A percentile compares a stretch with the other conserved stretches of the same genome.
These are phyloP conservation scores for Diphyllodes magnificus DNA, from an alignment of 2,113 vertebrate genomes.

Conservation along the genomic window DNA sequence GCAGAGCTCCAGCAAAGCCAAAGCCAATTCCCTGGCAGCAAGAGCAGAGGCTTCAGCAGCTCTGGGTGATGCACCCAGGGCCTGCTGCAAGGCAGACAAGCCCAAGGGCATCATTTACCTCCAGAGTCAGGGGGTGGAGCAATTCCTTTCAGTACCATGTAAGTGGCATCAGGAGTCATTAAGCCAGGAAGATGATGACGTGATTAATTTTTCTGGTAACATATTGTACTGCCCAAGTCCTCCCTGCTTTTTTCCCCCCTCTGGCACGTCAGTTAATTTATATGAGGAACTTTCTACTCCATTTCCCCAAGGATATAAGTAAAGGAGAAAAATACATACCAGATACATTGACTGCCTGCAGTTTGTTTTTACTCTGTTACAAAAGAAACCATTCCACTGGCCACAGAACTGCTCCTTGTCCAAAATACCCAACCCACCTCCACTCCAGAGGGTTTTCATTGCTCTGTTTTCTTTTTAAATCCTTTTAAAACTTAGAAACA, in stretches of 20 bases:
- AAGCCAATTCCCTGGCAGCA: fast-evolving
- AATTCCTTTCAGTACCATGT: fast-evolving
- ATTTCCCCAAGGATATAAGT: background rate
- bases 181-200: background rate
- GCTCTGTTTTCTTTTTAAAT: background rate
- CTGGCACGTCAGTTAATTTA: background rate
- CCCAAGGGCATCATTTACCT: background rate
- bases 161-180: background rate
- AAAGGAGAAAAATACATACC: background rate
- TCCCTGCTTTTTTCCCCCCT: background rate
- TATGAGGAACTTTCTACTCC: background rate
- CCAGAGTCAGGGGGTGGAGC: background rate
- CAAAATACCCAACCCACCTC: background rate
- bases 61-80: background rate
- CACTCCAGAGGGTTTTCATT: background rate
- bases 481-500: background rate
- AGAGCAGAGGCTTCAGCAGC: background rate
- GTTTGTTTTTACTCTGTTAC: background rate
- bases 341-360: background rate
- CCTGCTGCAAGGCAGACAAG: background rate
- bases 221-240: background rate
- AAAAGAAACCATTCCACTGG: background rate
- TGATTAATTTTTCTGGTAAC: background rate
- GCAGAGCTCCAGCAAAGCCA: background rate
- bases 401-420: background rate